phyloP scores from a whole-genome alignment of 1,140 invertebrate genomes.

The Sitophilus oryzae region DNA sequence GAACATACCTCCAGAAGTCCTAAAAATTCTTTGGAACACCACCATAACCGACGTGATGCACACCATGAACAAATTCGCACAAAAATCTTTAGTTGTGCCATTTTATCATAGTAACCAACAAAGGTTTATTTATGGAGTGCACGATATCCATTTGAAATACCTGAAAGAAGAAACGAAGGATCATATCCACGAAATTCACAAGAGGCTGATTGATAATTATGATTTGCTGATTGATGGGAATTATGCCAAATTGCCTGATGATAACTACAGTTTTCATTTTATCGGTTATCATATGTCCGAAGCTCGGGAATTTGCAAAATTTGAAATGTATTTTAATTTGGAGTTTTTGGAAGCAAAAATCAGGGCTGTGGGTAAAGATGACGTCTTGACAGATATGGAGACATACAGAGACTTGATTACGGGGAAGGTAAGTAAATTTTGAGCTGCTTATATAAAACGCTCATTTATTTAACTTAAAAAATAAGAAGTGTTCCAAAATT shows the following conservation, averaged over 20 bases:
- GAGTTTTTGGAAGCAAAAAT: conserved; percentile 44
- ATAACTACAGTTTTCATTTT: conserved; percentile 44
- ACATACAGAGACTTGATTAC: no score
- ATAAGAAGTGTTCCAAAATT: no score
- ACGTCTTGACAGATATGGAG: conserved; percentile 42
- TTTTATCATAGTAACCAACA: conserved; percentile 35
- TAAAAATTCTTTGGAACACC: conserved; percentile 39
- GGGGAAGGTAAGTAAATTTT: no score
- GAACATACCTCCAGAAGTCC: conserved; percentile 39
- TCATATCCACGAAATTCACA: conserved; percentile 32
- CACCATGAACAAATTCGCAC: conserved; percentile 40
- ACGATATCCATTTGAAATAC: conserved; percentile 26
- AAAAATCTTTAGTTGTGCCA: conserved; percentile 41
- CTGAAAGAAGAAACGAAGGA: conserved; percentile 13
- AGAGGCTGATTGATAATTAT: conserved; percentile 37
- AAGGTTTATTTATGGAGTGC: conserved; percentile 42
- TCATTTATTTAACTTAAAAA: no score
- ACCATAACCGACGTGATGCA: conserved; percentile 36
- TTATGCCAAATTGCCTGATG: conserved; percentile 34
- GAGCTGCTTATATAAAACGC: no score
- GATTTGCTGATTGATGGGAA: conserved; percentile 31
- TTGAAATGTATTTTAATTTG: conserved; percentile 42
- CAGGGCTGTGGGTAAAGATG: conserved; percentile 36
- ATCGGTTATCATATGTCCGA: conserved; percentile 45
- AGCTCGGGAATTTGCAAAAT: conserved; percentile 32